These are phyloP conservation scores for Hyppa rectilinea DNA, from an alignment of 2,888 invertebrate species.

Conservation along the genomic window DNA sequence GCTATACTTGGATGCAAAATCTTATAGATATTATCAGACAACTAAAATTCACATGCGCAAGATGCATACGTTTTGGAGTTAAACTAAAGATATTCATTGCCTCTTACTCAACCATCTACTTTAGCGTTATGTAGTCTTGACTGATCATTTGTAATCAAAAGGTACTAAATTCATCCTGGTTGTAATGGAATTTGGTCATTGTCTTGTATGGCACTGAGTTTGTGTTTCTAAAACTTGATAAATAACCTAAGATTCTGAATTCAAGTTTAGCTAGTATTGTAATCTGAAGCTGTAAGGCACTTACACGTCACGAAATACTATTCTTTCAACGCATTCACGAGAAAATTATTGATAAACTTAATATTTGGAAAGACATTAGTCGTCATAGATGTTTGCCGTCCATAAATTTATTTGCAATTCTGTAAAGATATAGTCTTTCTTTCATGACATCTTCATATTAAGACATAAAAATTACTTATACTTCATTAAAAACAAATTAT, in stretches of 20 bases:
- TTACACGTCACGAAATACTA: constrained; percentile 57
- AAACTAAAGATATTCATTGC: not conserved
- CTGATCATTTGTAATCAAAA: not conserved
- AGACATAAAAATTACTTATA: constrained; percentile 70
- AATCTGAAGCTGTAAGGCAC: constrained; percentile 10
- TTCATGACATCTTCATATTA: constrained; percentile 75
- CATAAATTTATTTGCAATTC: constrained; percentile 86
- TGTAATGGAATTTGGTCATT: constrained; percentile 3
- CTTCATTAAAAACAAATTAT: constrained; percentile 38
- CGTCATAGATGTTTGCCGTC: constrained; percentile 85
- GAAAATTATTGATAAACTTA: constrained; percentile 50
- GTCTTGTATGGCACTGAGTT: not conserved
- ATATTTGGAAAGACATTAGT: constrained; percentile 67
- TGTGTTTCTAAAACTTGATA: constrained; percentile 9
- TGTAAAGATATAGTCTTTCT: constrained; percentile 74
- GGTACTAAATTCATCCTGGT: not conserved
- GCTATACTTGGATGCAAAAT: constrained; percentile 32
- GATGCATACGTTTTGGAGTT: not conserved
- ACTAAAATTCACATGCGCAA: not conserved
- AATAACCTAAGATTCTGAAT: constrained; percentile 14
- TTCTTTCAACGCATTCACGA: constrained; percentile 62
- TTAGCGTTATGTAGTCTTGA: constrained; percentile 7
- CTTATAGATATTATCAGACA: not conserved
- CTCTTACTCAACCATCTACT: not conserved
- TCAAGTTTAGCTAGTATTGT: constrained; percentile 23